Conservation (phyloP, 2,888 invertebrate genomes). For the Thysanoteuthis rhombus region DNA sequence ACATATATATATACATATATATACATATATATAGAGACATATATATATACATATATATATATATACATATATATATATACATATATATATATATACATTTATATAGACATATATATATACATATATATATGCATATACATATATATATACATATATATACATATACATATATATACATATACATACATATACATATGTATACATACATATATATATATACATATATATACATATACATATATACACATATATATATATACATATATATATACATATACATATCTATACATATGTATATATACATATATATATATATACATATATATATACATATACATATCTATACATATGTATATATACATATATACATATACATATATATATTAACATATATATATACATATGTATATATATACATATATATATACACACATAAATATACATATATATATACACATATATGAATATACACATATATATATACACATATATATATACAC, state of each 20-base stretch:
- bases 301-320: background rate
- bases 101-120: no score
- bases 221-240: no score
- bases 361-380: background rate
- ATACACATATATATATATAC: background rate
- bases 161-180: no score
- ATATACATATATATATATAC: no score
- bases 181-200: no score
- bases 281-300: background rate
- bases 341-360: background rate
- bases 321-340: background rate
- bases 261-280: background rate
- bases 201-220: no score
- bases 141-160: no score
- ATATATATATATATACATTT: no score
- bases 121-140: no score
- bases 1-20: no score
- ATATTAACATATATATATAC: background rate
- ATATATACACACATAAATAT: background rate
- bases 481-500: background rate
- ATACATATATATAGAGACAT: no score
- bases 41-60: no score
- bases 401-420: background rate
- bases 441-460: background rate
- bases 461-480: background rate